These are phyloP conservation scores for Onychomys torridus DNA, from an alignment of 2,797 vertebrate genomes.

Conservation along the genomic window DNA sequence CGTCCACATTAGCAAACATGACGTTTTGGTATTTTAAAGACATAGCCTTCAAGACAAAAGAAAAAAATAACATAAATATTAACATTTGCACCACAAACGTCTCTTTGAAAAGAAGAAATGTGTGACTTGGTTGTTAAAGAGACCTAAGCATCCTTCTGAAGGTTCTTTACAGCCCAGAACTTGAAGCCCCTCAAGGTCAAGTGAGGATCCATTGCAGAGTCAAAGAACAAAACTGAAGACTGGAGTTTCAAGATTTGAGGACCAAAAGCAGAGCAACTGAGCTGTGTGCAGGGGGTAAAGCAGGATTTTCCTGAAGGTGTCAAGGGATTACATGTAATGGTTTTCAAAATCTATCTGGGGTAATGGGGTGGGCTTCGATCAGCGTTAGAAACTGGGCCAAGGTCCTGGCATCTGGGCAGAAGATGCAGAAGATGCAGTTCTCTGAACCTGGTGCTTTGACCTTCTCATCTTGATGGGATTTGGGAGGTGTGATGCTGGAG, in stretches of 20 bases:
- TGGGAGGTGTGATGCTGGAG: neutral
- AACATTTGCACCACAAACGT: neutral
- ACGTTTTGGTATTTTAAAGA: constrained; percentile 72
- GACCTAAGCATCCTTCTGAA: neutral
- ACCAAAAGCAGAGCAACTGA: neutral
- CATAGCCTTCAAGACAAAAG: constrained; percentile 76
- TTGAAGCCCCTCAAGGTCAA: neutral
- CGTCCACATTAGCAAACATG: constrained; percentile 79
- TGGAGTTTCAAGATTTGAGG: neutral
- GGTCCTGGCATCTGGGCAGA: neutral
- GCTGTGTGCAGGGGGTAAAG: neutral
- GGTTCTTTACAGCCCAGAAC: neutral
- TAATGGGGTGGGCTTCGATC: no score
- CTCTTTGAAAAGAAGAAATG: neutral
- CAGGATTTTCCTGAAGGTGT: neutral
- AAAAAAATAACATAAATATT: constrained; percentile 34
- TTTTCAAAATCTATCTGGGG: neutral
- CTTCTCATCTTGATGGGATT: neutral
- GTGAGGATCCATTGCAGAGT: neutral
- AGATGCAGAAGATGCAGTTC: neutral
- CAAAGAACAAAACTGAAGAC: neutral
- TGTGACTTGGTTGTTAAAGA: neutral
- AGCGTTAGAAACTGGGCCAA: neutral
- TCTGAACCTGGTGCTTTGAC: neutral
- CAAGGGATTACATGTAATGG: neutral